Evolutionary conservation across 2,888 invertebrate species (phyloP).

Genomic region (Anthoptus insignis): DNA sequence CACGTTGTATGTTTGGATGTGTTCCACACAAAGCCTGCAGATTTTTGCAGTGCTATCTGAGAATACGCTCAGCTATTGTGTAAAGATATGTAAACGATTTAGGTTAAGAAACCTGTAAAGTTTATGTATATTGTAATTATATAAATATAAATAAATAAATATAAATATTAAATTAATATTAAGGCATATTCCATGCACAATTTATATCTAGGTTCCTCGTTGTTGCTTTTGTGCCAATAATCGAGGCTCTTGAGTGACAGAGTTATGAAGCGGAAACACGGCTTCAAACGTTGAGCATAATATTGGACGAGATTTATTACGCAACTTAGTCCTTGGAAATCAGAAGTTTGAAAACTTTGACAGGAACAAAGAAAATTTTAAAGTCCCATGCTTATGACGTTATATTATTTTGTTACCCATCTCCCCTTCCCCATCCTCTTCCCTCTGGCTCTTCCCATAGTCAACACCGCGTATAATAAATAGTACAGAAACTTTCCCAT

Average conservation of each 20-base stretch:
- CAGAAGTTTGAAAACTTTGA: background rate
- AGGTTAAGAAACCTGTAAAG: too few species aligned
- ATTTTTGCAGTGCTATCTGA: too few species aligned
- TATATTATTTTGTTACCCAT: background rate
- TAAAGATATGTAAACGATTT: too few species aligned
- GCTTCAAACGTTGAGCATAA: constrained; percentile 22
- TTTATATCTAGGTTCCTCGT: constrained; percentile 14
- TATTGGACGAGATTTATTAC: constrained; percentile 12
- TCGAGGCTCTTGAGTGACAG: constrained; percentile 52
- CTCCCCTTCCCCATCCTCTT: too few species aligned
- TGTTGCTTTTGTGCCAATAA: constrained; percentile 52
- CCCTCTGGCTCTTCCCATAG: too few species aligned
- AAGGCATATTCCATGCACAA: background rate
- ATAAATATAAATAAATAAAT: background rate
- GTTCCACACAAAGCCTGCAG: too few species aligned
- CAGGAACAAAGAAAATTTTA: constrained; percentile 4
- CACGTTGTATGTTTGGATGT: too few species aligned
- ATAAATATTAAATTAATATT: too few species aligned
- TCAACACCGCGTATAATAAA: too few species aligned
- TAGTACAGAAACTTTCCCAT: too few species aligned
- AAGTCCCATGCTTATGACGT: background rate
- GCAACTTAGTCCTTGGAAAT: background rate
- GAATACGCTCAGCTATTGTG: too few species aligned
- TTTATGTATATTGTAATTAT: too few species aligned
- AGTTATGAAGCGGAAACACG: constrained; percentile 41